Conservation (phyloP, 2,888 invertebrate genomes). For the Camptogramma bilineatum region DNA sequence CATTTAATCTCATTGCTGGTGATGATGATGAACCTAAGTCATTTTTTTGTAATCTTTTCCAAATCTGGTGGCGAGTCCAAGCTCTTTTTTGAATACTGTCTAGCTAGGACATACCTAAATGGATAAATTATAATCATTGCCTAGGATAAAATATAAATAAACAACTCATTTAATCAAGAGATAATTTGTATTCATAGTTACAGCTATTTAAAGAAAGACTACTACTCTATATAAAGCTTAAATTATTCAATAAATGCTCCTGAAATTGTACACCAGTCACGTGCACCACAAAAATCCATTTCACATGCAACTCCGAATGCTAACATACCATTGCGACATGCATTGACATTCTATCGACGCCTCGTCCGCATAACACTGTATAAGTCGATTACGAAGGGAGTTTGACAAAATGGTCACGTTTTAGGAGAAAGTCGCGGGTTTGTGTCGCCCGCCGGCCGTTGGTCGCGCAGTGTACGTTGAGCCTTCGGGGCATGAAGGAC, state of each 20-base stretch:
- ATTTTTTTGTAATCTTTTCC: too few species aligned
- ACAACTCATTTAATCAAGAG: neutral
- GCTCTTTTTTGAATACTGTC: too few species aligned
- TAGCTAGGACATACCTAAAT: too few species aligned
- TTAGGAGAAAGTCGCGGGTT: conserved; percentile 47
- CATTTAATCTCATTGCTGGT: too few species aligned
- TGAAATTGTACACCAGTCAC: conserved; percentile 19
- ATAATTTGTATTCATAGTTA: neutral
- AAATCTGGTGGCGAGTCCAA: too few species aligned
- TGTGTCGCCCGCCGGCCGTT: conserved; percentile 15
- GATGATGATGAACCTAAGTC: too few species aligned
- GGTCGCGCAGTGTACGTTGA: conserved; percentile 34
- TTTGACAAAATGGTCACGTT: conserved; percentile 57
- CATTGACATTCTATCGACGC: conserved; percentile 36
- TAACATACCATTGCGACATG: conserved; percentile 38
- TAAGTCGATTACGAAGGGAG: conserved; percentile 47
- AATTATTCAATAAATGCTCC: neutral
- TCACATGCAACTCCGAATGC: conserved; percentile 25
- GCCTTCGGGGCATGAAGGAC: conserved; percentile 22
- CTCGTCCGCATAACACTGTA: conserved; percentile 36
- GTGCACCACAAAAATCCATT: conserved; percentile 26
- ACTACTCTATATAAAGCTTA: neutral
- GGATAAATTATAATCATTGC: too few species aligned
- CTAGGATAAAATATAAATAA: too few species aligned
- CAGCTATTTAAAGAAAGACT: neutral